phyloP scores from a whole-genome alignment of 2,888 invertebrate species.

The Hirtodrosophila trivittata region DNA sequence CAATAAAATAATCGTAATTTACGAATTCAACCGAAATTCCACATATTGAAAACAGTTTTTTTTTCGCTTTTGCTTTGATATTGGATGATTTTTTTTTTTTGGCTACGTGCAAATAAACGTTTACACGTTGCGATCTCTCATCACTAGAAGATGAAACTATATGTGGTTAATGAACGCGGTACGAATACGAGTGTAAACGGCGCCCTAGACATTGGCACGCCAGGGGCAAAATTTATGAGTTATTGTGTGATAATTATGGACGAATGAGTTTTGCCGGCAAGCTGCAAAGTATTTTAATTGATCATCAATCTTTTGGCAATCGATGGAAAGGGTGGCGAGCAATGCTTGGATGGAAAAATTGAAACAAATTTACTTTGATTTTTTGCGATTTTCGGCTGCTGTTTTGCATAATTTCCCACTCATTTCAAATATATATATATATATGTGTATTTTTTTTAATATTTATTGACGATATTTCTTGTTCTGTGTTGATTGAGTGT shows the following conservation, averaged over 20 bases:
- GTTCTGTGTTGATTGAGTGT: slow-evolving; percentile 18
- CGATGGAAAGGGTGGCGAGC: slow-evolving; percentile 18
- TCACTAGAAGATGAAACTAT: slow-evolving; percentile 5
- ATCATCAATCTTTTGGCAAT: slow-evolving; percentile 65
- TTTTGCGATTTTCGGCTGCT: slow-evolving; percentile 33
- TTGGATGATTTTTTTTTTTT: neutral
- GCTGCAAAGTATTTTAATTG: slow-evolving; percentile 70
- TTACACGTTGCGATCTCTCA: slow-evolving; percentile 29
- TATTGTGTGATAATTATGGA: slow-evolving; percentile 63
- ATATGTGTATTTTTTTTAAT: slow-evolving; percentile 9
- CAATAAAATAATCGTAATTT: too few species aligned
- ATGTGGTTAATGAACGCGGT: slow-evolving; percentile 19
- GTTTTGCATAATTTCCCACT: slow-evolving; percentile 64
- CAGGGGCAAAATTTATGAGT: slow-evolving; percentile 57
- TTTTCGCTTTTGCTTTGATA: too few species aligned
- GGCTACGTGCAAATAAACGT: slow-evolving; percentile 11
- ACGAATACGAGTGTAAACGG: slow-evolving; percentile 7
- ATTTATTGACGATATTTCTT: slow-evolving; percentile 40
- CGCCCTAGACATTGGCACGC: slow-evolving; percentile 13
- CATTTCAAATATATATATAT: slow-evolving; percentile 28
- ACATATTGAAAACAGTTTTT: too few species aligned
- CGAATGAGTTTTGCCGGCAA: slow-evolving; percentile 51
- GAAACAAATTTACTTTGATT: slow-evolving; percentile 46
- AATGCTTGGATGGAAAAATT: slow-evolving; percentile 16
- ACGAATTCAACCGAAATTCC: too few species aligned